Percentiles rank a stretch among this genome's conserved stretches.
These are phyloP conservation scores for Drosophila bocqueti DNA, from an alignment of 1,140 invertebrate species.

Conservation along the genomic window DNA sequence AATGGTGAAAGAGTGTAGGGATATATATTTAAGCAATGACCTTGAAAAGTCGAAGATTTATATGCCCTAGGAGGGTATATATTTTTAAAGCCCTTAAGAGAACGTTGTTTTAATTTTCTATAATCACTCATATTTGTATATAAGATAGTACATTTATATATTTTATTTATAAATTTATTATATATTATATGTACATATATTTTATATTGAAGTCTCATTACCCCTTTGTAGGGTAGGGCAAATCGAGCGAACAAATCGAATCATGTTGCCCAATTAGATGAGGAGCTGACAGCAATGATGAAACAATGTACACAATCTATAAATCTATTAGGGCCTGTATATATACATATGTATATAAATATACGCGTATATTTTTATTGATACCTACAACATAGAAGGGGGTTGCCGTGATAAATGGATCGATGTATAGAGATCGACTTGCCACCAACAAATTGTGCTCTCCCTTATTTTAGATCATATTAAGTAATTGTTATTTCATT, in stretches of 20 bases:
- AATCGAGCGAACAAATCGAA: slow-evolving; percentile 38
- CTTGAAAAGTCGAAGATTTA: background rate
- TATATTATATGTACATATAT: background rate
- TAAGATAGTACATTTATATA: background rate
- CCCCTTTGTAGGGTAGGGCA: background rate
- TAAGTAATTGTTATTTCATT: slow-evolving; percentile 49
- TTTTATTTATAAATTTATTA: background rate
- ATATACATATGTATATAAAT: slow-evolving; percentile 3
- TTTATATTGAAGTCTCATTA: background rate
- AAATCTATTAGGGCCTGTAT: slow-evolving; percentile 24
- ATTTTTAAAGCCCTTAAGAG: background rate
- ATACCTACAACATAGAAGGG: background rate
- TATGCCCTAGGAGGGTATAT: background rate
- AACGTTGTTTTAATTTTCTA: background rate
- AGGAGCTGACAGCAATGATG: slow-evolving; percentile 42
- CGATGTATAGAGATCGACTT: slow-evolving; percentile 28
- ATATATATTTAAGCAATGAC: background rate
- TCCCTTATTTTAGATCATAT: slow-evolving; percentile 25
- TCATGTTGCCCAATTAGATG: slow-evolving; percentile 48
- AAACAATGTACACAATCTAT: slow-evolving; percentile 42
- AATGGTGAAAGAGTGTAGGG: slow-evolving; percentile 3
- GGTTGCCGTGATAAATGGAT: slow-evolving; percentile 25
- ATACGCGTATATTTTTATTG: background rate
- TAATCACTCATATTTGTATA: background rate
- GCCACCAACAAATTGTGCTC: slow-evolving; percentile 22